Evolutionary conservation across 53 echinoderm and acorn worm species (phyloP).

Genomic region (Hippasteria phrygiana): DNA sequence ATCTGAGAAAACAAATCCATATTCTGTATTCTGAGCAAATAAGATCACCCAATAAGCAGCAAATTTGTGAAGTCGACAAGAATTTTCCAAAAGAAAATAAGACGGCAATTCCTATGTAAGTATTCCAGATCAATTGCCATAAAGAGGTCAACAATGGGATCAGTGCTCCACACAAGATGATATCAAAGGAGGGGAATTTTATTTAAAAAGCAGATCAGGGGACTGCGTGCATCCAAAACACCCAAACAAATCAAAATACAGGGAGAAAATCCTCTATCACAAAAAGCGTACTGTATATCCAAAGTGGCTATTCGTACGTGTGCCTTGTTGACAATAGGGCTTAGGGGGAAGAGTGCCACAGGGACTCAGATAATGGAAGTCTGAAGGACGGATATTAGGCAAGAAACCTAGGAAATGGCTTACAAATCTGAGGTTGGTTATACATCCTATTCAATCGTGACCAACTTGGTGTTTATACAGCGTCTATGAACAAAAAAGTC

Average conservation of each 20-base stretch:
- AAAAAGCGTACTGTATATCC: background rate
- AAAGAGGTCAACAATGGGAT: background rate
- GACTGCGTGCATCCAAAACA: slow-evolving; percentile 25
- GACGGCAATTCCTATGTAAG: background rate
- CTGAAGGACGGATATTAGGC: background rate
- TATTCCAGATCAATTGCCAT: background rate
- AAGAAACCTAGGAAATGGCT: background rate
- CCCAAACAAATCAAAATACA: slow-evolving; percentile 42
- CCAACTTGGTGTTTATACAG: slow-evolving; percentile 29
- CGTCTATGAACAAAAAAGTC: slow-evolving; percentile 14
- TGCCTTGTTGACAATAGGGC: slow-evolving; percentile 35
- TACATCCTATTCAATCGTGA: slow-evolving; percentile 34
- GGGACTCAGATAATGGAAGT: slow-evolving; percentile 20
- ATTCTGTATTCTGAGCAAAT: no score
- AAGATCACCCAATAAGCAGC: no score
- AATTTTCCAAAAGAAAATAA: background rate
- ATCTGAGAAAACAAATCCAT: no score
- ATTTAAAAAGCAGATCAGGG: background rate
- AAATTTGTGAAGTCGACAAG: no score
- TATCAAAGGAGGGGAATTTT: background rate
- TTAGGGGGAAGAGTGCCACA: background rate
- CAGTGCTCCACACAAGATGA: background rate
- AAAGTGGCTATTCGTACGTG: background rate
- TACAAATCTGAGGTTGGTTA: slow-evolving; percentile 34
- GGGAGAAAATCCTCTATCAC: background rate